Percentiles rank a stretch among this genome's conserved stretches.
Conservation (phyloP, 2,888 invertebrate genomes). For the Dusona sp. region DNA sequence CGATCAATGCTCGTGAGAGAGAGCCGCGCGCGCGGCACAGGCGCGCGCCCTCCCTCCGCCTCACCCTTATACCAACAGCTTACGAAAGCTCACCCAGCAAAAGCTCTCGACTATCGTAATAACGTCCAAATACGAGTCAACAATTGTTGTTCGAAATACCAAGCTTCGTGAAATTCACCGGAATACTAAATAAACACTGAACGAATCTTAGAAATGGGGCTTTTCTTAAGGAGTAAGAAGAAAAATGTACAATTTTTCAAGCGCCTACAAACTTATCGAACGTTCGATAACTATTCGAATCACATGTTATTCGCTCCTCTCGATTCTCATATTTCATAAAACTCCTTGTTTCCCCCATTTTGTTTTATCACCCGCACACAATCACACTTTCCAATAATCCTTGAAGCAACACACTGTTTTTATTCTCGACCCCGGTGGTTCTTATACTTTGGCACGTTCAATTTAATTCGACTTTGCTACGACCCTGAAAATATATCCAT, state of each 20-base stretch:
- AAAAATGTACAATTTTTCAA: neutral
- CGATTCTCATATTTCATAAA: too few relatives aligned
- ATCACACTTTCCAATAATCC: neutral
- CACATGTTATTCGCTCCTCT: neutral
- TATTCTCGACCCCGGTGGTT: neutral
- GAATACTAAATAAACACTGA: neutral
- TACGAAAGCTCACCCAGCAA: slow-evolving; percentile 61
- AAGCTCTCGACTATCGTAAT: slow-evolving; percentile 42
- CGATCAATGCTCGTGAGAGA: slow-evolving; percentile 83
- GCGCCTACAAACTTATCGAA: neutral
- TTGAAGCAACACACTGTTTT: neutral
- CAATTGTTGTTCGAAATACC: slow-evolving; percentile 2
- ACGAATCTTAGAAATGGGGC: neutral
- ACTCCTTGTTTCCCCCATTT: neutral
- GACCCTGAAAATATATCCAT: neutral
- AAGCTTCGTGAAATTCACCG: neutral
- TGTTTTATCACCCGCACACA: neutral
- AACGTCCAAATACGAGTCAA: slow-evolving; percentile 45
- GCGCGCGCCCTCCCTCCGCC: slow-evolving; percentile 82
- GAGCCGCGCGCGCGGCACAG: slow-evolving; percentile 78
- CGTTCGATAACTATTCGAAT: neutral
- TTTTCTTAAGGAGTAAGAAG: neutral
- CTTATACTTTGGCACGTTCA: neutral
- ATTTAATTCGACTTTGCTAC: neutral
- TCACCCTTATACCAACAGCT: slow-evolving; percentile 63